Conservation (phyloP, 1,140 invertebrate species). For the Formica selysi region DNA sequence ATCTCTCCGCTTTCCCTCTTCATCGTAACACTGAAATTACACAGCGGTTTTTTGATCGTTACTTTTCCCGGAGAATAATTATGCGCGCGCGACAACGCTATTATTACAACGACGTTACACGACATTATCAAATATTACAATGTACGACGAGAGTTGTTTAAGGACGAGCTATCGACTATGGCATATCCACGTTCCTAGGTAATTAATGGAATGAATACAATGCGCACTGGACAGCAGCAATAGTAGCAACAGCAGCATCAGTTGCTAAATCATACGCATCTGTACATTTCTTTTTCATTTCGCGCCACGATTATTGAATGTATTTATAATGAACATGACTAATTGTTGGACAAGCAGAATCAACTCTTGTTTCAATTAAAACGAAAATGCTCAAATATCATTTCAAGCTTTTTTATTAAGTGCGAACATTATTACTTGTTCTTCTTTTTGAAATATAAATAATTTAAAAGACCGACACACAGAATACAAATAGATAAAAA, state of each 20-base stretch:
- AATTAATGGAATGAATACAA: constrained; percentile 74
- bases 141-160: constrained; percentile 33
- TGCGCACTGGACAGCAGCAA: constrained; percentile 38
- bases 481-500: constrained; percentile 8
- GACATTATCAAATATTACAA: constrained; percentile 25
- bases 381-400: background rate
- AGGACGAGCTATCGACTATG: constrained; percentile 32
- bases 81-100: background rate
- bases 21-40: constrained; percentile 2
- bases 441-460: background rate
- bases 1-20: background rate
- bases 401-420: background rate
- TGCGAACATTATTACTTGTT: background rate
- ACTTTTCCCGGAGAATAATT: background rate
- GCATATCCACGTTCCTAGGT: constrained; percentile 47
- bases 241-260: background rate
- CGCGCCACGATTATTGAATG: background rate
- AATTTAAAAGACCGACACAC: background rate
- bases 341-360: background rate
- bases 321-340: background rate
- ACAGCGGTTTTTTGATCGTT: background rate
- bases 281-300: constrained; percentile 13
- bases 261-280: constrained; percentile 22
- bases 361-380: constrained; percentile 10
- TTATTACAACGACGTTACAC: no score